A percentile compares a stretch with the other conserved stretches of the same genome.
These are phyloP conservation scores for Carposina sasakii DNA, from an alignment of 1,140 invertebrate species.

Conservation along the genomic window DNA sequence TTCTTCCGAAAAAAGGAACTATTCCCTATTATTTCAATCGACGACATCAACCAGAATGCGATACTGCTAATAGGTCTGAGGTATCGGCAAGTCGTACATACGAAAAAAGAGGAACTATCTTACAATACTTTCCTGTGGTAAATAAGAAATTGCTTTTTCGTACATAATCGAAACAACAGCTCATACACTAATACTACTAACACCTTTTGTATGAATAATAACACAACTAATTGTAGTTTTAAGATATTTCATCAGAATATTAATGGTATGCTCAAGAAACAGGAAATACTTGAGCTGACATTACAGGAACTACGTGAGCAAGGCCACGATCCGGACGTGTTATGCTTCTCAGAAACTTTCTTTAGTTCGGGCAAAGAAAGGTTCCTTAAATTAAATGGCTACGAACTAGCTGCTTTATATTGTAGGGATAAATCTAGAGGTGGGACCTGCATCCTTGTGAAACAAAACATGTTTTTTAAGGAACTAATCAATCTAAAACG, in stretches of 20 bases:
- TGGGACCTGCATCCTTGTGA: constrained; percentile 1
- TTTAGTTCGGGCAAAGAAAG: background rate
- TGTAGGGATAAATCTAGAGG: background rate
- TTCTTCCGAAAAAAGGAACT: too few species aligned
- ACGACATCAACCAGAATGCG: too few species aligned
- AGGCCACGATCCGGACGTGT: background rate
- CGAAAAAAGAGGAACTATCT: too few species aligned
- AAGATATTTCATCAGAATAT: constrained; percentile 1
- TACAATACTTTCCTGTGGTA: too few species aligned
- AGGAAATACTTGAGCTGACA: constrained; percentile 1
- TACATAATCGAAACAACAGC: too few species aligned
- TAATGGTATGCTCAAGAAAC: background rate
- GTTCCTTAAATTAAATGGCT: background rate
- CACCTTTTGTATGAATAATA: too few species aligned
- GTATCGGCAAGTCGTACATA: too few species aligned
- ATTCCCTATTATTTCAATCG: too few species aligned
- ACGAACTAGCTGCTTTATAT: background rate
- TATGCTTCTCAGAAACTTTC: constrained; percentile 7
- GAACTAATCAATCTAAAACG: background rate
- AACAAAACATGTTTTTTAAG: background rate
- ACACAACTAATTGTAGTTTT: too few species aligned
- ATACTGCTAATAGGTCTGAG: too few species aligned
- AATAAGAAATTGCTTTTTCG: too few species aligned
- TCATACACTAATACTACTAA: too few species aligned
- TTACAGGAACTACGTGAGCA: background rate